These are phyloP conservation scores for Mormoops blainvillei DNA, from an alignment of 2,113 vertebrate species.

Conservation along the genomic window DNA sequence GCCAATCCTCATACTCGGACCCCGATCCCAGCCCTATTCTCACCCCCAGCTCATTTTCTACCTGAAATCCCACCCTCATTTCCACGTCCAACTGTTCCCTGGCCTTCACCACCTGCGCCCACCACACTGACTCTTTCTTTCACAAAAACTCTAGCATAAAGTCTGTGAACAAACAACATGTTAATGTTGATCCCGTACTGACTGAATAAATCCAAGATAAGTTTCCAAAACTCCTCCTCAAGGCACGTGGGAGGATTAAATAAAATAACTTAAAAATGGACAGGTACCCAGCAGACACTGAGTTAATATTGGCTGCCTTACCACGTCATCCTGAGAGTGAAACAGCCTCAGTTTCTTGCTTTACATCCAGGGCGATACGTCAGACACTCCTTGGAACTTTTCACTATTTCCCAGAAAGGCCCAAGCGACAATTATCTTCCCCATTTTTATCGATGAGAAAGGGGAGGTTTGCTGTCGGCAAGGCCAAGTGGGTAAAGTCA, in stretches of 20 bases:
- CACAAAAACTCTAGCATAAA: neutral
- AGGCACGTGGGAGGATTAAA: neutral
- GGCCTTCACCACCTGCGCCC: neutral
- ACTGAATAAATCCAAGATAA: neutral
- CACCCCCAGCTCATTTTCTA: neutral
- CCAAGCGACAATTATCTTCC: neutral
- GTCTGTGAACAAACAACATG: neutral
- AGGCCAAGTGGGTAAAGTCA: neutral
- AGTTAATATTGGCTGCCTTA: neutral
- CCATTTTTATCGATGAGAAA: neutral
- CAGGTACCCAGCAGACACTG: neutral
- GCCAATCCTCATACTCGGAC: neutral
- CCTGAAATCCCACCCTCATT: neutral
- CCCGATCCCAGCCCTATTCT: neutral
- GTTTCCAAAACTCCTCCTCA: neutral
- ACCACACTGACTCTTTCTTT: neutral
- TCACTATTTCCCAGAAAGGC: neutral
- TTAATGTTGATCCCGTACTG: rapidly evolving
- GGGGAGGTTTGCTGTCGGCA: neutral
- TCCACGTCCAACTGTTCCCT: neutral
- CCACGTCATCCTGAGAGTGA: rapidly evolving
- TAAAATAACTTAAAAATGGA: neutral
- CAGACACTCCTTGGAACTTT: neutral
- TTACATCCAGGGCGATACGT: neutral
- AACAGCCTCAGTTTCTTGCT: neutral